Conservation (phyloP, 2,888 invertebrate species). For the Punctoribates punctum region DNA sequence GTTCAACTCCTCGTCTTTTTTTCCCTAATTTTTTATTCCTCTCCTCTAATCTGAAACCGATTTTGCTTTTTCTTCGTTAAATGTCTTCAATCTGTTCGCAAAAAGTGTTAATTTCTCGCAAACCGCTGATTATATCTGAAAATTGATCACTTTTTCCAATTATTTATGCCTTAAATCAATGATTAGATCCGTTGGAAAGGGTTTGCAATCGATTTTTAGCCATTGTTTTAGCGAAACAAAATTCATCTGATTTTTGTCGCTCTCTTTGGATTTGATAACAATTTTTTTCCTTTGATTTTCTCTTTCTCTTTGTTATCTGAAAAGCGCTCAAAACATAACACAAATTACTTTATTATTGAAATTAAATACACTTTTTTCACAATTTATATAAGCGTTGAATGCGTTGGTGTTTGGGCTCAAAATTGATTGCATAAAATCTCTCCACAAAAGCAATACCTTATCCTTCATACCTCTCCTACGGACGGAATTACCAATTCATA, state of each 20-base stretch:
- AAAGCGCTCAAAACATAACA: neutral
- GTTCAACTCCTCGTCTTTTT: constrained; percentile 18
- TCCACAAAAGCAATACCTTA: neutral
- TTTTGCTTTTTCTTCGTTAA: neutral
- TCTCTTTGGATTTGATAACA: neutral
- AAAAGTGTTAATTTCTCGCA: neutral
- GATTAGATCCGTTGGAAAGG: neutral
- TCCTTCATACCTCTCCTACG: constrained; percentile 6
- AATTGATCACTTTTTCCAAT: neutral
- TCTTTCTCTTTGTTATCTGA: neutral
- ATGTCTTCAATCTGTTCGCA: neutral
- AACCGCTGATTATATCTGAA: neutral
- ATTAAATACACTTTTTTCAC: neutral
- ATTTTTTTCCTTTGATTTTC: neutral
- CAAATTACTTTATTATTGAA: constrained; percentile 23
- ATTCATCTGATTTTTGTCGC: neutral
- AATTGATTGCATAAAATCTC: neutral
- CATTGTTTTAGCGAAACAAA: neutral
- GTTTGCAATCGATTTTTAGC: neutral
- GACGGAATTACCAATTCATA: neutral
- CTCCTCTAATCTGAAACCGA: neutral
- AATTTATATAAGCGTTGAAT: constrained; percentile 5
- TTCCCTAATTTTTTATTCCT: neutral
- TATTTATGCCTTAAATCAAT: constrained; percentile 3
- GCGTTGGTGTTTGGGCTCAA: neutral